Evolutionary conservation across 2,888 invertebrate species (phyloP), one percentile per base, ranked within the genome.

Genomic region (Ceramica pisi): DNA sequence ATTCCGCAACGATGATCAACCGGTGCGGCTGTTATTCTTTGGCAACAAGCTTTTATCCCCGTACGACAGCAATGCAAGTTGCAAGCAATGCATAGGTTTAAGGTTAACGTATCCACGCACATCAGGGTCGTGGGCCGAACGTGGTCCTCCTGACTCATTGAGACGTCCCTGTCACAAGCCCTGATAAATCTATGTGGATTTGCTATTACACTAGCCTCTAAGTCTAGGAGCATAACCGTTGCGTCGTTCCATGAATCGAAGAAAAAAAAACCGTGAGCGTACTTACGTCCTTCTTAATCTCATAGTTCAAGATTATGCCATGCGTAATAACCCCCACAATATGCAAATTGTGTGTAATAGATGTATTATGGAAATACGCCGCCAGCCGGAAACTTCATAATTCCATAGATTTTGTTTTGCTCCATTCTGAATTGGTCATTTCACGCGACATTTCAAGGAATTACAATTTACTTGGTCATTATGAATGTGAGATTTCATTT

Each of bases 281-380:
- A 57, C 60, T 44, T 55, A 64, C 62, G 60, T 7, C 62, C 7
- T 79, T 62, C 38, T 69, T 65, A 78, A 69, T 81, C 64, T 67
- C 53, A 63, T 35, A 23, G 31, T 56, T 31, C 55, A 46, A 68
- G 79, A 80, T 81, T 80, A 73, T 71, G 41, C 81, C 53, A 69
- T 81, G 81, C 83, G 82, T 87, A 81, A 74, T 80, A 65, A 83
- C 79, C 78, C 75, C 79, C 26, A 67, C 75, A 68, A 82, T 86
- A 89, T 89, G 89, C 87, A 89, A 85, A 85, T 86, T 67, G 71
- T 84, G 73, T 81, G 68, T 86, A 85, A 86, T 85, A 82, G 86
- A 86, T 82, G 85, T 85, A 91, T 90, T 92, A 92, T 92, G 92
- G 88, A 89, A 93, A 92, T 92, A 80, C 44, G 67, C 61, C 50